These are phyloP conservation scores for Chrysoperla carnea DNA, from an alignment of 1,140 invertebrate species.

Conservation along the genomic window DNA sequence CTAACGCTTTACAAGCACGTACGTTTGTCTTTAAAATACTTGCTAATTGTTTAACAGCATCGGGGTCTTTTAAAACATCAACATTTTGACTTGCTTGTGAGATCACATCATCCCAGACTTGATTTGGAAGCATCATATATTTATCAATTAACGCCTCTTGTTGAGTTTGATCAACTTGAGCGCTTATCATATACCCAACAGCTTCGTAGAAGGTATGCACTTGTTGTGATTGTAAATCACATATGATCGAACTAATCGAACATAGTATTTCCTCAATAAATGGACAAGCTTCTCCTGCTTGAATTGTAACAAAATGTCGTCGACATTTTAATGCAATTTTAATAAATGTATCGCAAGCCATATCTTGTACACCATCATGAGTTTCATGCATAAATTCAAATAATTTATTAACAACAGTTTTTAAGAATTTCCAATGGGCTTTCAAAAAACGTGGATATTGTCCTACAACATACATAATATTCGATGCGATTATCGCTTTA, in stretches of 20 bases:
- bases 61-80: slow-evolving; percentile 87
- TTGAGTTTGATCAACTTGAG: slow-evolving; percentile 72
- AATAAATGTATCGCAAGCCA: slow-evolving; percentile 99
- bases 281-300: slow-evolving; percentile 90
- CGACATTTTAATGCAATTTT: slow-evolving; percentile 99
- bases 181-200: slow-evolving; percentile 97
- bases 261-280: slow-evolving; percentile 98
- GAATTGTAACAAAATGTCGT: slow-evolving; percentile 91
- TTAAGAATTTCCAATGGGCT: slow-evolving; percentile 99
- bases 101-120: slow-evolving; percentile 98
- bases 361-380: slow-evolving; percentile 97
- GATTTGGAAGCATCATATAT: slow-evolving; percentile 95
- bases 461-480: slow-evolving; percentile 99
- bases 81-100: slow-evolving; percentile 93
- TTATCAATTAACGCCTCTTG: slow-evolving; percentile 93
- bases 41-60: slow-evolving; percentile 91
- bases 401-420: slow-evolving; percentile 99
- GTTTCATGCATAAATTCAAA: slow-evolving; percentile 99
- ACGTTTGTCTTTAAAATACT: slow-evolving; percentile 99
- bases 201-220: slow-evolving; percentile 99
- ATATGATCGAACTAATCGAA: slow-evolving; percentile 94
- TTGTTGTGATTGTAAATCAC: slow-evolving; percentile 84
- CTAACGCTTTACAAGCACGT: slow-evolving; percentile 90
- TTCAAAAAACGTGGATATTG: slow-evolving; percentile 97
- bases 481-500: slow-evolving; percentile 99